phyloP scores from a whole-genome alignment of 2,888 invertebrate genomes.

The Eupithecia centaureata region DNA sequence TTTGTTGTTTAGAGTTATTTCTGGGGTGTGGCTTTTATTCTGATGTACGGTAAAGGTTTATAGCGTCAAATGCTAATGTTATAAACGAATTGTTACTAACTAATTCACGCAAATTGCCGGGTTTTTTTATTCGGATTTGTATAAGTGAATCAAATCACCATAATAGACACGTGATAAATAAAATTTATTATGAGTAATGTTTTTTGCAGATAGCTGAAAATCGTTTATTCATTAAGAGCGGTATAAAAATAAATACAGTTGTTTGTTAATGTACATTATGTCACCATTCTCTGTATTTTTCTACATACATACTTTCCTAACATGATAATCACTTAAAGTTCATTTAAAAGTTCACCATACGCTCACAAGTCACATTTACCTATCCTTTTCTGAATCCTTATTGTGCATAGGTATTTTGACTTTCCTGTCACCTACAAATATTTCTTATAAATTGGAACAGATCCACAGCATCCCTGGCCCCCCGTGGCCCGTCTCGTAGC shows the following conservation, averaged over 20 bases:
- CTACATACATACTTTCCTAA: neutral
- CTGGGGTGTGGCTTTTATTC: neutral
- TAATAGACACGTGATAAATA: too few species aligned
- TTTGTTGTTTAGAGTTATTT: constrained; percentile 11
- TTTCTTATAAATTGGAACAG: constrained; percentile 24
- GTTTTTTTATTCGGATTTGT: too few species aligned
- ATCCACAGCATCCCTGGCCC: constrained; percentile 22
- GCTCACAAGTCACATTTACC: too few species aligned
- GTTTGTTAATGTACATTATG: too few species aligned
- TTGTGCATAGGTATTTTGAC: neutral
- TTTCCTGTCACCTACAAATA: constrained; percentile 20
- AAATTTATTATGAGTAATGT: too few species aligned
- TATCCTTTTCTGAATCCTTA: neutral
- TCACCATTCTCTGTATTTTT: too few species aligned
- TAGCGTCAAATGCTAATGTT: neutral
- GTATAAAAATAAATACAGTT: too few species aligned
- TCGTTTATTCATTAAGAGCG: too few species aligned
- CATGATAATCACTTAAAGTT: neutral
- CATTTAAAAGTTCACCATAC: neutral
- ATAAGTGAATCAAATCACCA: too few species aligned
- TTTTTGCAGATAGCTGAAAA: too few species aligned
- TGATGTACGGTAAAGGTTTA: neutral
- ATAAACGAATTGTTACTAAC: neutral
- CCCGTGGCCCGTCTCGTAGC: constrained; percentile 46
- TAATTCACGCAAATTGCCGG: too few species aligned